Evolutionary conservation across 2,888 invertebrate species (phyloP).

Genomic region (Dysmachus trigonus): DNA sequence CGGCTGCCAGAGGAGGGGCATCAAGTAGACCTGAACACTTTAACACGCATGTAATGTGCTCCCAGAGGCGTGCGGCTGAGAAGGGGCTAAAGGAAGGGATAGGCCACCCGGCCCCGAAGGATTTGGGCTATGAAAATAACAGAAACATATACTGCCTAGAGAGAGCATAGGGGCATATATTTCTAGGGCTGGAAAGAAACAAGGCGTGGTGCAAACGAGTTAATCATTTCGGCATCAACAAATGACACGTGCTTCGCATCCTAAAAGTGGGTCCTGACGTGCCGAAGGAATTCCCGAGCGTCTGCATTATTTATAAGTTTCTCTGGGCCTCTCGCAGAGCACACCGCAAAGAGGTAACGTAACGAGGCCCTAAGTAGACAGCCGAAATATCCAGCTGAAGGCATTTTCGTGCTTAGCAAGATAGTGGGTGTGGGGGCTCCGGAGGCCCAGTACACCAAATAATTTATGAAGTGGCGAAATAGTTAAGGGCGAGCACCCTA

Average conservation of each 20-base stretch:
- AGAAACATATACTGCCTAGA: not conserved
- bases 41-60: slow-evolving; percentile 27
- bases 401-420: not conserved
- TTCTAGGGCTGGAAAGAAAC: not conserved
- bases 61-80: not conserved
- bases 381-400: not conserved
- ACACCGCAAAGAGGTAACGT: slow-evolving; percentile 26
- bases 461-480: slow-evolving; percentile 35
- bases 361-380: slow-evolving; percentile 20
- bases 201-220: slow-evolving; percentile 43
- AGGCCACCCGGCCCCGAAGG: not conserved
- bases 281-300: slow-evolving; percentile 13
- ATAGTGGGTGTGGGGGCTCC: not conserved
- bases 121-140: slow-evolving; percentile 10
- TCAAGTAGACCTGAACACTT: not conserved
- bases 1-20: not conserved
- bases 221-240: slow-evolving; percentile 48
- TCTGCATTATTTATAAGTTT: slow-evolving; percentile 45
- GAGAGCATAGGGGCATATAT: not conserved
- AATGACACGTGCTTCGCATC: slow-evolving; percentile 46
- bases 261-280: slow-evolving; percentile 31
- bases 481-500: not conserved
- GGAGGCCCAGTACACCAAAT: not conserved
- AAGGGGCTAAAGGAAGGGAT: not conserved
- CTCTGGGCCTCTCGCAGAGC: not conserved